Evolutionary conservation across 2,113 vertebrate genomes (phyloP).

Genomic region (Cryptotis parvus): DNA sequence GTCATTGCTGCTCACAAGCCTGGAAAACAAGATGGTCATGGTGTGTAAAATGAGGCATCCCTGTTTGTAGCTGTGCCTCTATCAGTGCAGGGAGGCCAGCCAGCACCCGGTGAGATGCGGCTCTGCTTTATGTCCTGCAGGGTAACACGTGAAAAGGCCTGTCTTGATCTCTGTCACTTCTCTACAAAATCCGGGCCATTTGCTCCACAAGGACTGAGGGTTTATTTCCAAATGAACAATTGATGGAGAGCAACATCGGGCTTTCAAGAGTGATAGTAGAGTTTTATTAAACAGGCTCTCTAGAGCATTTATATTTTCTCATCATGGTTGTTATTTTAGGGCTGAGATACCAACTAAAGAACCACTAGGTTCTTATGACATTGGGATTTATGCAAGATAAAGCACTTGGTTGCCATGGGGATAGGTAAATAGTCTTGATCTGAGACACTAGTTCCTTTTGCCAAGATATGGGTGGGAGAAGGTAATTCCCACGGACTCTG

Average conservation of each 20-base stretch:
- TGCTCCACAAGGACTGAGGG: background rate
- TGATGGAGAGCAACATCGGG: background rate
- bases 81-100: background rate
- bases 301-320: slow-evolving; percentile 23
- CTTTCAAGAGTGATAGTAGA: background rate
- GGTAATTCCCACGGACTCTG: slow-evolving; percentile 75
- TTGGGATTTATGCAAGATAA: slow-evolving; percentile 63
- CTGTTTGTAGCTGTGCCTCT: background rate
- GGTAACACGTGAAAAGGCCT: background rate
- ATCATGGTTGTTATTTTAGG: slow-evolving; percentile 51
- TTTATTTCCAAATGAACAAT: slow-evolving; percentile 37
- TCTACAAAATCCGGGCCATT: background rate
- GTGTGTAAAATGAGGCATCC: background rate
- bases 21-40: background rate
- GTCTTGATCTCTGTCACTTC: background rate
- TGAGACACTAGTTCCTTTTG: slow-evolving; percentile 58
- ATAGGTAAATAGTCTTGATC: slow-evolving; percentile 72
- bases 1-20: background rate
- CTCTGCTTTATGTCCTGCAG: no score
- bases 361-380: slow-evolving; percentile 48
- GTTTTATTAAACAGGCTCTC: slow-evolving; percentile 3
- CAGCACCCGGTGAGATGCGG: background rate
- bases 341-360: slow-evolving; percentile 11
- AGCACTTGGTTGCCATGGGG: slow-evolving; percentile 68
- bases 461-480: slow-evolving; percentile 68